These are phyloP conservation scores for Enteromius argenteus DNA, from an alignment of 2,797 vertebrate species.

Conservation along the genomic window DNA sequence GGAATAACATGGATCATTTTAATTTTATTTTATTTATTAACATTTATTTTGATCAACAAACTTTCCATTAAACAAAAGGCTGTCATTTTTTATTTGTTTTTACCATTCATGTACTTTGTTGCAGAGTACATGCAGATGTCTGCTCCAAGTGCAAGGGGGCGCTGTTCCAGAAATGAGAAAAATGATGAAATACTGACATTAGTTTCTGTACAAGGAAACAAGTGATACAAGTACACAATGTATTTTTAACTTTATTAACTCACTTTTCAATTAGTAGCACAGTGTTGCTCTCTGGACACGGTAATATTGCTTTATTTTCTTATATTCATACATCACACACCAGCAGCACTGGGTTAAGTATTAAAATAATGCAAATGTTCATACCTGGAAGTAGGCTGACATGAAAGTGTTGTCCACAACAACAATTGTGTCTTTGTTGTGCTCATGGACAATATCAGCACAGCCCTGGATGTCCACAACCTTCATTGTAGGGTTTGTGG, in stretches of 20 bases:
- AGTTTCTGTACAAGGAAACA: not conserved
- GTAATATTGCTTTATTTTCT: not conserved
- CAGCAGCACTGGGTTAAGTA: not conserved
- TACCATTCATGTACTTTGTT: constrained; percentile 97
- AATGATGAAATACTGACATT: constrained; percentile 25
- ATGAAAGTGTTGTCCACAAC: constrained; percentile 96
- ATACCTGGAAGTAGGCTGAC: constrained; percentile 96
- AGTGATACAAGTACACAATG: not conserved
- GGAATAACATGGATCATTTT: constrained; percentile 1
- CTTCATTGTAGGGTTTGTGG: constrained; percentile 91
- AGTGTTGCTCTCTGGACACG: not conserved
- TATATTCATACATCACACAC: not conserved
- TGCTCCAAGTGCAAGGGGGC: constrained; percentile 90
- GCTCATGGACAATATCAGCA: constrained; percentile 76
- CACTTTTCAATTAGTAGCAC: not conserved
- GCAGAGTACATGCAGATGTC: constrained; percentile 96
- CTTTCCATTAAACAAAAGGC: not conserved
- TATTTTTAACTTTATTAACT: not conserved
- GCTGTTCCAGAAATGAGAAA: constrained; percentile 72
- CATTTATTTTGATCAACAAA: not conserved
- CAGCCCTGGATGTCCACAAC: constrained; percentile 88
- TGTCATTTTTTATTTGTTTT: constrained; percentile 60
- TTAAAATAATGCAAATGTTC: not conserved
- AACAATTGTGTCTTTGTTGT: constrained; percentile 83
- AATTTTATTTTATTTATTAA: too few species aligned